These are phyloP conservation scores for Neocrepidodera transversa DNA, from an alignment of 2,888 invertebrate genomes.

Conservation along the genomic window DNA sequence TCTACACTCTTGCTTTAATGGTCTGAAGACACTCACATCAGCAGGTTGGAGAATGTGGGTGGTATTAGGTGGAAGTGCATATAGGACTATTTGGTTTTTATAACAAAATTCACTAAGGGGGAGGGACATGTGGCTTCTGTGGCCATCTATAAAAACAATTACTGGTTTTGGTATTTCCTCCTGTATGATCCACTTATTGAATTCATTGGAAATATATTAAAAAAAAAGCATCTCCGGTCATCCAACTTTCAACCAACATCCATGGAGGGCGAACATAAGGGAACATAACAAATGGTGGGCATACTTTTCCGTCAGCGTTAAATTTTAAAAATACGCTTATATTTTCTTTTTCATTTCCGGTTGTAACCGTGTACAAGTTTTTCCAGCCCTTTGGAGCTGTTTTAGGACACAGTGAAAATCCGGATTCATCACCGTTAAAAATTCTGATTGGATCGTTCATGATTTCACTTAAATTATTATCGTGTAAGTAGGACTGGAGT, in stretches of 20 bases:
- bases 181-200: slow-evolving; percentile 5
- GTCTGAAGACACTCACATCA: slow-evolving; percentile 5
- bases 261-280: too few species aligned
- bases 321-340: too few species aligned
- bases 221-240: slow-evolving; percentile 33
- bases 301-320: too few species aligned
- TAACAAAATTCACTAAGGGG: not conserved
- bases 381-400: slow-evolving; percentile 31
- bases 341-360: slow-evolving; percentile 47
- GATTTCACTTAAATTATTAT: slow-evolving; percentile 19
- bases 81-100: too few species aligned
- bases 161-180: slow-evolving; percentile 12
- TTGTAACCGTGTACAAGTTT: slow-evolving; percentile 43
- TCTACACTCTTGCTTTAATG: not conserved
- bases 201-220: slow-evolving; percentile 3
- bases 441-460: slow-evolving; percentile 27
- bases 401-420: slow-evolving; percentile 31
- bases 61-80: not conserved
- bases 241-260: slow-evolving; percentile 45
- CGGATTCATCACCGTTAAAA: slow-evolving; percentile 30
- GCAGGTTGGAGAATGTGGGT: slow-evolving; percentile 1
- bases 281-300: too few species aligned
- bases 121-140: not conserved
- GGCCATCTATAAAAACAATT: slow-evolving; percentile 9
- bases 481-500: slow-evolving; percentile 38